Conservation (phyloP, 1,140 invertebrate genomes). For the Hylaeus volcanicus region DNA sequence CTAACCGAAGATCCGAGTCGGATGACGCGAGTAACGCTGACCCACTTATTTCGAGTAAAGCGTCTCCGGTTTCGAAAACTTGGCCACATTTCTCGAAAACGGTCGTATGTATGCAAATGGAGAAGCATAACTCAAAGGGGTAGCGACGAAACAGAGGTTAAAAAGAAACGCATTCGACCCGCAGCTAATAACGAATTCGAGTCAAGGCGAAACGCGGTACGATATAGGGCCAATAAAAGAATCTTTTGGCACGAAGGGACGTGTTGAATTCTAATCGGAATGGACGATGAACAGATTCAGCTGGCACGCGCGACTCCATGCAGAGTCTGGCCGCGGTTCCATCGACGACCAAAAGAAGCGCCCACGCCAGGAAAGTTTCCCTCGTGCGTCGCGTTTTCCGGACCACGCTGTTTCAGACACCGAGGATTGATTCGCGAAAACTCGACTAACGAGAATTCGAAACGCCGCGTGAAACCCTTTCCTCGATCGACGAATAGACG, state of each 20-base stretch:
- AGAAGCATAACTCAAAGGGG: background rate
- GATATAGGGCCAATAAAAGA: slow-evolving; percentile 24
- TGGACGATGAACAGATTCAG: slow-evolving; percentile 1
- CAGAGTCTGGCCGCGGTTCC: background rate
- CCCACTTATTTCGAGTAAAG: background rate
- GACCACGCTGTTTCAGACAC: background rate
- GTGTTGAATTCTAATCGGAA: slow-evolving; percentile 9
- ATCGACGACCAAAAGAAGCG: background rate
- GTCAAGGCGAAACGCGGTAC: background rate
- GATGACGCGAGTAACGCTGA: slow-evolving; percentile 2
- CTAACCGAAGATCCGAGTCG: background rate
- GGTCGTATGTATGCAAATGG: background rate
- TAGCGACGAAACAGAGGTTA: background rate
- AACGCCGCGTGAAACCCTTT: background rate
- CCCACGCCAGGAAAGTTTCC: slow-evolving; percentile 17
- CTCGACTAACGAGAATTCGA: background rate
- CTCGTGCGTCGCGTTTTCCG: background rate
- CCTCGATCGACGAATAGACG: background rate
- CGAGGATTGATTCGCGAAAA: background rate
- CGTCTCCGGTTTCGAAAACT: background rate
- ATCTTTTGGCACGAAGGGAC: slow-evolving; percentile 26
- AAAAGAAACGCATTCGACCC: background rate
- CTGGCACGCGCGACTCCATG: slow-evolving; percentile 27
- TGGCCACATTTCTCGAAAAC: background rate
- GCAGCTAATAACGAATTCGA: background rate